These are phyloP conservation scores for Melipona beecheii DNA, from an alignment of 2,888 invertebrate genomes.

Conservation along the genomic window DNA sequence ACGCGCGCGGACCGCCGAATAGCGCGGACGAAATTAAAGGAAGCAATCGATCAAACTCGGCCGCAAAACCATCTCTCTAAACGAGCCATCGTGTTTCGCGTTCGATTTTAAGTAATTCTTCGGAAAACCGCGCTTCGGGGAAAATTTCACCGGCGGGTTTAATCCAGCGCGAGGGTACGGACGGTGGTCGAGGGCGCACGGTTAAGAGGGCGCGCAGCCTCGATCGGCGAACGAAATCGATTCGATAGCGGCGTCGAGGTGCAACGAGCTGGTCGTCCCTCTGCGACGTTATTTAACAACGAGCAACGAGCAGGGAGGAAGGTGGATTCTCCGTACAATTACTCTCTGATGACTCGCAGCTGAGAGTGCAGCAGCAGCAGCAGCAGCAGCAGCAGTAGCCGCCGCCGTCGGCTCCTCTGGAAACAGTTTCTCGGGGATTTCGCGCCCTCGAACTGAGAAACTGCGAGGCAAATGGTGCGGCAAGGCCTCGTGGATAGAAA, in stretches of 20 bases:
- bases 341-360: conserved; percentile 59
- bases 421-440: conserved; percentile 39
- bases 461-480: conserved; percentile 20
- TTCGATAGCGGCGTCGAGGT: conserved; percentile 12
- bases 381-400: too few species aligned
- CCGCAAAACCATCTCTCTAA: conserved; percentile 17
- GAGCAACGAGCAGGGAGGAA: neutral
- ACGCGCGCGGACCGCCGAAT: neutral
- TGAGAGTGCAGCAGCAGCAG: conserved; percentile 50
- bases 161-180: conserved; percentile 23
- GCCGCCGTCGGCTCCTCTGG: conserved; percentile 35
- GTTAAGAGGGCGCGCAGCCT: neutral
- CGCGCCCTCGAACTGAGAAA: conserved; percentile 27
- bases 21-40: conserved; percentile 32
- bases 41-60: conserved; percentile 19
- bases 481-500: neutral
- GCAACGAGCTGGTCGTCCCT: conserved; percentile 26
- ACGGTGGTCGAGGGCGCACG: neutral
- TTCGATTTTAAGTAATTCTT: conserved; percentile 14
- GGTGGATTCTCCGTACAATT: conserved; percentile 50
- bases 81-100: neutral
- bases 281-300: conserved; percentile 53
- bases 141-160: conserved; percentile 38
- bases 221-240: conserved; percentile 21
- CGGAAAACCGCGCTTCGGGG: neutral